phyloP scores from a whole-genome alignment of 2,888 invertebrate species.

The Ganaspis brasiliensis region DNA sequence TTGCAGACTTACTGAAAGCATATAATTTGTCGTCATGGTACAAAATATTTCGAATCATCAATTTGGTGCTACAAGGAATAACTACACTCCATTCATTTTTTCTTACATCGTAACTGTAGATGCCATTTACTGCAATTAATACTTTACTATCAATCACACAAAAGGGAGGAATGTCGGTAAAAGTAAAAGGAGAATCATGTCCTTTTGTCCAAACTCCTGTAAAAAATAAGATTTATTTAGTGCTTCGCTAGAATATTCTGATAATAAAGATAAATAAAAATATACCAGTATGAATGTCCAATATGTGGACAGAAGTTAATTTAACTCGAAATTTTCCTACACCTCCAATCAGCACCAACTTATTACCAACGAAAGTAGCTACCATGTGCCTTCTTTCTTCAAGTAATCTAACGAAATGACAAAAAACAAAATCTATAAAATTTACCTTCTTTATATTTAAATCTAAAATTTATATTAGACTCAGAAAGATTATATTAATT shows the following conservation, averaged over 20 bases:
- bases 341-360: constrained; percentile 58
- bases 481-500: too few relatives aligned
- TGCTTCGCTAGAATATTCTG: not conserved
- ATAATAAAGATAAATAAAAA: not conserved
- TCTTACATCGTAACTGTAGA: constrained; percentile 33
- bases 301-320: constrained; percentile 40
- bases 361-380: constrained; percentile 51
- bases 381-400: constrained; percentile 56
- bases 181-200: not conserved
- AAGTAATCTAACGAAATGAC: constrained; percentile 55
- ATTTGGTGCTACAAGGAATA: not conserved
- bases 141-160: constrained; percentile 26
- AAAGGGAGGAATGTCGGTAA: constrained; percentile 22
- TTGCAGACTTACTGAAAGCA: not conserved
- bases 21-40: not conserved
- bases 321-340: constrained; percentile 55
- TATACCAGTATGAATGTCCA: constrained; percentile 41
- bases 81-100: constrained; percentile 16
- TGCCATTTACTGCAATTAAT: constrained; percentile 4
- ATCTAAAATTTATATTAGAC: too few relatives aligned
- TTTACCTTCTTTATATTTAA: too few relatives aligned
- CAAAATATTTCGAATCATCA: not conserved
- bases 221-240: not conserved
- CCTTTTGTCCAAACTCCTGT: constrained; percentile 29
- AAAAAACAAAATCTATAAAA: too few relatives aligned